Base-by-base conservation (phyloP, 1,140 invertebrate genomes). In the Battus philenor region DNA sequence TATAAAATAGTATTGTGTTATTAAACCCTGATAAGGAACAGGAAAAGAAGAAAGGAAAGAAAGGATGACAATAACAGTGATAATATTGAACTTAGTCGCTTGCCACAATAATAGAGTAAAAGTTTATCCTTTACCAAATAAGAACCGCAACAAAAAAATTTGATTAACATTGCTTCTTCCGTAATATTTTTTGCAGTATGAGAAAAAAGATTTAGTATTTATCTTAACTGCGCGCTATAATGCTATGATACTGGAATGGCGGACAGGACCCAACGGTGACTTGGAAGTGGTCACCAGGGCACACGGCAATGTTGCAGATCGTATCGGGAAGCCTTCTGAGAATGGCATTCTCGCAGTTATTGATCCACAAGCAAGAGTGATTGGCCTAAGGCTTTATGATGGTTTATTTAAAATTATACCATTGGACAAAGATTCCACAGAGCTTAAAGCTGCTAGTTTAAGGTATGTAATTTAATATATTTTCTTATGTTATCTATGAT, bases 341-440 rank as follows among this genome's bases (percentile, higher is more conserved):
- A 98, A 95, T 45, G 97, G 97, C 17, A 97, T 98, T 32, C 92
- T 98, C 56, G 96, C 95, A 8, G 94, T 98, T 0, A 97, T 99
- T 51, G 98, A 99, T 89, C 97, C 97, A 16, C 93, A 96, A 81
- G 95, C 95, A 13, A 89, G 96, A 60, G 94, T 97, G 0, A 99
- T 99, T 74, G 98, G 97, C 8, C 88, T 99, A 22, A 88, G 97
- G 50, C 86, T 99, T 0, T 99, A 99, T 80, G 98, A 99, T 89
- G 98, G 98, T 0, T 87, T 99, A 1, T 96, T 99, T 68, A 99
- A 99, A 87, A 96, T 99, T 31, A 97, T 97, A 70, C 95, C 95
- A 0, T 75, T 97, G 46, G 97, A 98, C 53, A 96, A 95, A 72
- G 95, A 98, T 62, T 96, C 95, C 56, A 93, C 90, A 58, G 97